A percentile compares a stretch with the other conserved stretches of the same genome.
These are phyloP conservation scores for Atrina japonica DNA, from an alignment of 2,888 invertebrate species.

Conservation along the genomic window DNA sequence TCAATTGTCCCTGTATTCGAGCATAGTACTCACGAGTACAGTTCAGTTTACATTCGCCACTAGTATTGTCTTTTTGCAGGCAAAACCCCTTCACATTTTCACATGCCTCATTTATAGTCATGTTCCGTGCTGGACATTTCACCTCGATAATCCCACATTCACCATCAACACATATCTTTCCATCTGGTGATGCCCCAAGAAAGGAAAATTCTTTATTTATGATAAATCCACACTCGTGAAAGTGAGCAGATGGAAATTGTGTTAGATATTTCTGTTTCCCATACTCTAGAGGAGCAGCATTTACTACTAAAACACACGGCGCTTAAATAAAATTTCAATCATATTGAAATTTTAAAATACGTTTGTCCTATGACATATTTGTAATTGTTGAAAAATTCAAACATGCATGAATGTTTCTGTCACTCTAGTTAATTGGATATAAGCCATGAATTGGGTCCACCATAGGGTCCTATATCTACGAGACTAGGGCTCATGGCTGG, in stretches of 20 bases:
- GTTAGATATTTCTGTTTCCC: constrained; percentile 37
- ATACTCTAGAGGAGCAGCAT: too few relatives aligned
- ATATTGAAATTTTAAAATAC: too few relatives aligned
- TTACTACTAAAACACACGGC: too few relatives aligned
- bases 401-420: too few relatives aligned
- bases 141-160: constrained; percentile 35
- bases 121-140: constrained; percentile 38
- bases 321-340: too few relatives aligned
- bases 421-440: neutral
- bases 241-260: constrained; percentile 23
- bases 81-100: constrained; percentile 18
- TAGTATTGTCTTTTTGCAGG: neutral
- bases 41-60: constrained; percentile 13
- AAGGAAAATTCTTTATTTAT: constrained; percentile 42
- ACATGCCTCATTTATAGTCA: constrained; percentile 26
- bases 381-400: too few relatives aligned
- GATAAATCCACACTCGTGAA: constrained; percentile 43
- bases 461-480: too few relatives aligned
- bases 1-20: constrained; percentile 42
- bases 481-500: too few relatives aligned
- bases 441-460: constrained; percentile 4
- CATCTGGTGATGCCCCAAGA: constrained; percentile 46
- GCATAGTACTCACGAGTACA: constrained; percentile 28
- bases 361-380: too few relatives aligned
- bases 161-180: constrained; percentile 42